phyloP scores from a whole-genome alignment of 1,140 invertebrate species.

The Oncopodura yosiiana region DNA sequence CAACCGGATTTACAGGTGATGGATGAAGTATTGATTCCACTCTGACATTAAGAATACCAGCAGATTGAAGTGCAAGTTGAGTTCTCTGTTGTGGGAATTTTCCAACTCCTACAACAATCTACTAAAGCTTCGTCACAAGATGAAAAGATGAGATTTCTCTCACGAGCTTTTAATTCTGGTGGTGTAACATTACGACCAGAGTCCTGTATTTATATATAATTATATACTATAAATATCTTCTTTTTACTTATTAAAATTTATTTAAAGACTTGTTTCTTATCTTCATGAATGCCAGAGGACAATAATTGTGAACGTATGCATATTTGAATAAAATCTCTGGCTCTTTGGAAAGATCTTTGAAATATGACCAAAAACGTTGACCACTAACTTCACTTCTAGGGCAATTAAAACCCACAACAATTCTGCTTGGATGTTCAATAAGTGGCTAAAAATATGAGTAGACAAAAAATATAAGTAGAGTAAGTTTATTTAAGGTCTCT shows the following conservation, averaged over 20 bases:
- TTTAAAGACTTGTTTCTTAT: too few species aligned
- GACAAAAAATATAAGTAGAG: too few species aligned
- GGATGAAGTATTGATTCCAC: conserved; percentile 68
- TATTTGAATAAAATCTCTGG: conserved; percentile 68
- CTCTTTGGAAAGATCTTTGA: conserved; percentile 57
- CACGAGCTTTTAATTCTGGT: conserved; percentile 57
- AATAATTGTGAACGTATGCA: conserved; percentile 79
- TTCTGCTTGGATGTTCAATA: conserved; percentile 57
- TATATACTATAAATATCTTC: too few species aligned
- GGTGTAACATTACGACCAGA: conserved; percentile 76
- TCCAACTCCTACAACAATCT: conserved; percentile 68
- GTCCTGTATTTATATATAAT: conserved; percentile 29
- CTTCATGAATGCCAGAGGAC: conserved; percentile 74
- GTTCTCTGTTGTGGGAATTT: conserved; percentile 64
- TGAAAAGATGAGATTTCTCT: conserved; percentile 47
- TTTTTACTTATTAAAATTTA: too few species aligned
- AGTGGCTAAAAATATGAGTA: too few species aligned
- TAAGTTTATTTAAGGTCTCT: too few species aligned
- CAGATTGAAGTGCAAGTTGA: conserved; percentile 47
- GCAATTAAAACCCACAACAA: conserved; percentile 65
- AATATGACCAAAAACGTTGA: conserved; percentile 69
- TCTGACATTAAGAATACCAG: conserved; percentile 41
- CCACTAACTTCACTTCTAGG: conserved; percentile 72
- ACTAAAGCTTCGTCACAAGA: conserved; percentile 56
- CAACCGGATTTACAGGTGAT: conserved; percentile 63